Percentiles rank a stretch among this genome's conserved stretches.
phyloP scores from a whole-genome alignment of 2,888 invertebrate genomes.

The Adelognathus sp. region DNA sequence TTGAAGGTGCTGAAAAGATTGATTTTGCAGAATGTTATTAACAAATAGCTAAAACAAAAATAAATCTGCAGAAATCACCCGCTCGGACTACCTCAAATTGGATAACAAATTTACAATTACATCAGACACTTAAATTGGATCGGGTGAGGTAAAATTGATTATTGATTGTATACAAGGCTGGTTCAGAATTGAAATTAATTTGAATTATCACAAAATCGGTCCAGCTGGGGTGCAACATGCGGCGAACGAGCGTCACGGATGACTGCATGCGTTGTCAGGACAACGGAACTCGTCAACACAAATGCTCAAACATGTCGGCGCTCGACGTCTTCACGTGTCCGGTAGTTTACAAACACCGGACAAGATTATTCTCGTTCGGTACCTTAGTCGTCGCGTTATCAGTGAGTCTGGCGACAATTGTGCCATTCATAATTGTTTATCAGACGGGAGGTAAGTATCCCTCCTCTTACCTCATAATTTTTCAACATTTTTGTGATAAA shows the following conservation, averaged over 20 bases:
- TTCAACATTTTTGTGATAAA: not conserved
- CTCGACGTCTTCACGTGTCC: constrained; percentile 71
- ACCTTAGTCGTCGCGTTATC: constrained; percentile 64
- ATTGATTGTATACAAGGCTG: no score
- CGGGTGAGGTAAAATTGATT: no score
- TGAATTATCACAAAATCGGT: not conserved
- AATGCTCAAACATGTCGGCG: constrained; percentile 65
- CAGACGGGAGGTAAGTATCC: constrained; percentile 67
- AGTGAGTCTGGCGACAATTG: constrained; percentile 58
- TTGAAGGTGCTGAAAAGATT: no score
- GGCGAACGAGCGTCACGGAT: constrained; percentile 5
- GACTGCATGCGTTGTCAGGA: constrained; percentile 50
- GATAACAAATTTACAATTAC: no score
- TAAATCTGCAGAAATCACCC: no score
- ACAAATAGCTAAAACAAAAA: no score
- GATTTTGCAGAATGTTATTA: no score
- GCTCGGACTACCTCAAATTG: no score
- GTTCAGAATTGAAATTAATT: no score
- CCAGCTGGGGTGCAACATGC: not conserved
- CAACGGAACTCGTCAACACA: constrained; percentile 29
- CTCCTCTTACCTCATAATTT: constrained; percentile 19
- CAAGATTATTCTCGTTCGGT: constrained; percentile 66
- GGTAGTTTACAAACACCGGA: constrained; percentile 70
- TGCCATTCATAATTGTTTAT: constrained; percentile 70
- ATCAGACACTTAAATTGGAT: no score